phyloP scores from a whole-genome alignment of 2,113 vertebrate species.

The Macrotus californicus region DNA sequence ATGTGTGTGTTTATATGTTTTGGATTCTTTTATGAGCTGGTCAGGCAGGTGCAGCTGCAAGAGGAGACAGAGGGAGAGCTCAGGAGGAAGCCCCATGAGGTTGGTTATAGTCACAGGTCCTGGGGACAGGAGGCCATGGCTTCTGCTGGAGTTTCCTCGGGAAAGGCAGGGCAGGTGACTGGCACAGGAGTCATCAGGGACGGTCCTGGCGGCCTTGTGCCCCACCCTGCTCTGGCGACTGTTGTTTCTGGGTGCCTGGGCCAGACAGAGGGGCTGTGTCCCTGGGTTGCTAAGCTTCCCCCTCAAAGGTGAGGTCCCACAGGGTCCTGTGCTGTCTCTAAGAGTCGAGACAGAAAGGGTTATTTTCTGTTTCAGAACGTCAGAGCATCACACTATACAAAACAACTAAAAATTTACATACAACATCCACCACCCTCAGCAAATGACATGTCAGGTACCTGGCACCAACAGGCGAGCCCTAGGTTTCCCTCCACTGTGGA shows the following conservation, averaged over 20 bases:
- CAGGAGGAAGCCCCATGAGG: neutral
- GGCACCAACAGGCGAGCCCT: neutral
- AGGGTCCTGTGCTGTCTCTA: neutral
- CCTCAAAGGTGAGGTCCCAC: neutral
- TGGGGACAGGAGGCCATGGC: neutral
- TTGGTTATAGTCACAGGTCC: neutral
- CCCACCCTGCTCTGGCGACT: neutral
- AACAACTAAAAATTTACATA: neutral
- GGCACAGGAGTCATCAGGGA: accelerated
- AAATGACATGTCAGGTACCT: neutral
- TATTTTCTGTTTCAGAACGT: neutral
- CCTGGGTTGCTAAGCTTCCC: neutral
- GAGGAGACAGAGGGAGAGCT: neutral
- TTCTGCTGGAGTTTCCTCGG: neutral
- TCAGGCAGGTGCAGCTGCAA: neutral
- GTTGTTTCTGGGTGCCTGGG: too few relatives aligned
- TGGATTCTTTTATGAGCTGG: neutral
- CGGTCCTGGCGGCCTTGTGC: neutral
- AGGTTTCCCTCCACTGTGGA: neutral
- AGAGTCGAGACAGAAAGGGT: neutral
- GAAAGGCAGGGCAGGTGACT: neutral
- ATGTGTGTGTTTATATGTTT: neutral
- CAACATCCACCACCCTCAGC: neutral
- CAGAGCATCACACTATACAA: neutral
- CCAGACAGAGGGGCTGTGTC: too few relatives aligned